A percentile compares a stretch with the other conserved stretches of the same genome.
Evolutionary conservation across 2,113 vertebrate genomes (phyloP).

Genomic region (Solea senegalensis): DNA sequence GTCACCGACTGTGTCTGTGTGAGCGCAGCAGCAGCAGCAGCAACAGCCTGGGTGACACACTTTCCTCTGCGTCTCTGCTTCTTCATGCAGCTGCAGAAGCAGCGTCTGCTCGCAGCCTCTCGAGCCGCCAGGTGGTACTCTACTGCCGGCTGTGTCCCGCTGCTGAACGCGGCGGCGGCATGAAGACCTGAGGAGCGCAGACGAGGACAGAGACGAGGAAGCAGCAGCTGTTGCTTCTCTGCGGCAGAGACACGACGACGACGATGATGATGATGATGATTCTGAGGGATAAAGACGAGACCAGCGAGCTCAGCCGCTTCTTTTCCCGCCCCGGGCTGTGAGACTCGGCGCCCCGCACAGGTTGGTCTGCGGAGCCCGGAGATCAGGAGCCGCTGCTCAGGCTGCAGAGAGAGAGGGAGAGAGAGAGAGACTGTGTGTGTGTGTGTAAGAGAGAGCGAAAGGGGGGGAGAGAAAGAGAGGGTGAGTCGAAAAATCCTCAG

Average conservation of each 20-base stretch:
- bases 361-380: conserved; percentile 2
- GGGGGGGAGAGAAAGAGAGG: too few species aligned
- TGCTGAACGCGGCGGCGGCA: conserved; percentile 20
- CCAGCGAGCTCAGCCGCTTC: conserved; percentile 24
- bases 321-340: conserved; percentile 16
- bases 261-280: too few species aligned
- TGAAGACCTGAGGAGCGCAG: conserved; percentile 4
- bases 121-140: conserved; percentile 62
- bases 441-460: neutral
- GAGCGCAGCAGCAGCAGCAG: neutral
- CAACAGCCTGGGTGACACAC: conserved; percentile 42
- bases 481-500: neutral
- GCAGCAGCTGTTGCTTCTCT: neutral
- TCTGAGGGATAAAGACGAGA: conserved; percentile 12
- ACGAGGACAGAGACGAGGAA: neutral
- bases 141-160: conserved; percentile 6
- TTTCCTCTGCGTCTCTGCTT: conserved; percentile 11
- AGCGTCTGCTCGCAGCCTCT: conserved; percentile 24
- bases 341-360: neutral
- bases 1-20: conserved; percentile 14
- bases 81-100: conserved; percentile 22
- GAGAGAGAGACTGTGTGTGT: too few species aligned
- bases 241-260: too few species aligned
- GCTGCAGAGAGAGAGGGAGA: conserved; percentile 22
- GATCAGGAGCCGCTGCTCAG: neutral